These are phyloP conservation scores for Tanytarsus gracilentus DNA, from an alignment of 2,888 invertebrate species.

Conservation along the genomic window DNA sequence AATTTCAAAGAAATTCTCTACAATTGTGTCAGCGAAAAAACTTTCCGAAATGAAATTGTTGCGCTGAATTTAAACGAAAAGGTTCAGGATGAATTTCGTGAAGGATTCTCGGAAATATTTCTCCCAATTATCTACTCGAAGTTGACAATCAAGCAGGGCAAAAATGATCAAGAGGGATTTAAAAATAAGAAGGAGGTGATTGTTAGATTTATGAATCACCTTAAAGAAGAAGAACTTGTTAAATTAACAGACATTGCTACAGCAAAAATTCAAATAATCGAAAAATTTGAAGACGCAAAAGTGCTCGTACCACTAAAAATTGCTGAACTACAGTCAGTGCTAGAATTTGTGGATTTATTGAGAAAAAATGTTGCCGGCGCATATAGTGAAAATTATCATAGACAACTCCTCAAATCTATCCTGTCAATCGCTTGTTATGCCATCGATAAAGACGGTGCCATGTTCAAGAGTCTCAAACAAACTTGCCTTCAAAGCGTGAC, in stretches of 20 bases:
- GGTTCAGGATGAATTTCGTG: conserved; percentile 65
- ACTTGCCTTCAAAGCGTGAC: conserved; percentile 53
- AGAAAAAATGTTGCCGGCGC: conserved; percentile 75
- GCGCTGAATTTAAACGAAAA: conserved; percentile 43
- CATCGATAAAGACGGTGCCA: conserved; percentile 47
- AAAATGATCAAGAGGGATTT: conserved; percentile 41
- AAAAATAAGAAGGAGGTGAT: conserved; percentile 25
- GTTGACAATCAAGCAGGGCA: conserved; percentile 69
- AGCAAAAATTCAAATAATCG: conserved; percentile 47
- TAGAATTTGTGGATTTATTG: conserved; percentile 64
- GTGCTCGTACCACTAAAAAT: conserved; percentile 33
- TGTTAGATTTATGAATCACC: conserved; percentile 27
- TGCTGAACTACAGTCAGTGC: conserved; percentile 59
- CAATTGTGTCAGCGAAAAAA: conserved; percentile 75
- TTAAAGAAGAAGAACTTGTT: conserved; percentile 34
- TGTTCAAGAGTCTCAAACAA: conserved; percentile 57
- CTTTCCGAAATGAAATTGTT: conserved; percentile 64
- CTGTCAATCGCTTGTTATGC: conserved; percentile 57
- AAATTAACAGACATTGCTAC: conserved; percentile 39
- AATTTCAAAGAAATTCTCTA: conserved; percentile 75
- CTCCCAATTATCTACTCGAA: conserved; percentile 78
- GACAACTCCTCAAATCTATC: conserved; percentile 62
- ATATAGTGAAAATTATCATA: conserved; percentile 56
- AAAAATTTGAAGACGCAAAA: conserved; percentile 45
- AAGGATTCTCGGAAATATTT: conserved; percentile 63